Conservation (phyloP, 1,140 invertebrate genomes). For the Cherax quadricarinatus region DNA sequence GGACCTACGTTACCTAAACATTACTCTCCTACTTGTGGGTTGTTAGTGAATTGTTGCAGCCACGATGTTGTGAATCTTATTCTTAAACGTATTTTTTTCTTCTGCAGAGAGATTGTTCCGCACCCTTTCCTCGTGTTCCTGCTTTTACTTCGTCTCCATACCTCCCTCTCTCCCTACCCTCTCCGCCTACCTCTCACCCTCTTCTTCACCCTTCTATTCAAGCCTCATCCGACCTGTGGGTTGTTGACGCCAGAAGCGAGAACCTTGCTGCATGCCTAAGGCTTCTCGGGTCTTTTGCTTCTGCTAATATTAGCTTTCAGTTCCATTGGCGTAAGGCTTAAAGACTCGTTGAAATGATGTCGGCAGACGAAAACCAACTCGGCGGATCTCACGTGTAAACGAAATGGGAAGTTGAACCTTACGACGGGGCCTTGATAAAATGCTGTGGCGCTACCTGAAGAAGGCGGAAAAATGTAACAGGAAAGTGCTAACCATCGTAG, state of each 20-base stretch:
- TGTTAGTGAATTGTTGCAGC: too few species aligned
- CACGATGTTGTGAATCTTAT: too few species aligned
- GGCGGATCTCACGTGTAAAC: background rate
- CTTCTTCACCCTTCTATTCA: background rate
- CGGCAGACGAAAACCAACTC: background rate
- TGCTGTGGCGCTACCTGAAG: background rate
- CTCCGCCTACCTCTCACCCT: background rate
- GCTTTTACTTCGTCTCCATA: too few species aligned
- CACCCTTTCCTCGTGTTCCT: too few species aligned
- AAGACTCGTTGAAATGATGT: background rate
- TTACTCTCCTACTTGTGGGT: too few species aligned
- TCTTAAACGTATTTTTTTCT: too few species aligned
- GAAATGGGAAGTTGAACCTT: background rate
- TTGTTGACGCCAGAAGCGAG: background rate
- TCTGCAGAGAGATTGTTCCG: too few species aligned
- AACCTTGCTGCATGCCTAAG: background rate
- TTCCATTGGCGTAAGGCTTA: background rate
- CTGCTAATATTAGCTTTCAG: background rate
- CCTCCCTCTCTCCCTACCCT: too few species aligned
- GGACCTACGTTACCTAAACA: too few species aligned
- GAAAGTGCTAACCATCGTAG: background rate
- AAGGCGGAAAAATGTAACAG: background rate
- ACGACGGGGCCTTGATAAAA: background rate
- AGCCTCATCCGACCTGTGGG: background rate
- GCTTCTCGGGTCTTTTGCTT: constrained; percentile 11